Percentiles rank a stretch among this genome's conserved stretches.
Evolutionary conservation across 23 tunicate genomes (phyloP).

Genomic region (Styela clava): DNA sequence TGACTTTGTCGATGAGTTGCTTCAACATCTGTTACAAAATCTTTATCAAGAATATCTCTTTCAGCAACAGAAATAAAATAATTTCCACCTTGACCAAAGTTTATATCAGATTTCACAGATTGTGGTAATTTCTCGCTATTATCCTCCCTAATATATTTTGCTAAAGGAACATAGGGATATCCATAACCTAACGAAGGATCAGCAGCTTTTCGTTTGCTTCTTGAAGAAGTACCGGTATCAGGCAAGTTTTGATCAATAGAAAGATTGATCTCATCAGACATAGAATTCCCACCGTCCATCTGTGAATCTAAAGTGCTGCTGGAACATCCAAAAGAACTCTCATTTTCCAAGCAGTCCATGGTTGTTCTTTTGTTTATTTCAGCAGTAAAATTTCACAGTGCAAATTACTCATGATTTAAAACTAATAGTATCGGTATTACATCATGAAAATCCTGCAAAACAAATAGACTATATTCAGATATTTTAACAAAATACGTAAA

Average conservation of each 20-base stretch:
- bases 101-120: neutral
- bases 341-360: neutral
- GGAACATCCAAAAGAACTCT: neutral
- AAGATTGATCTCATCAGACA: neutral
- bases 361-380: too few species aligned
- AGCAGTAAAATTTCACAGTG: too few species aligned
- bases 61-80: conserved; percentile 7
- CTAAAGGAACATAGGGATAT: neutral
- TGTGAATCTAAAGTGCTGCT: neutral
- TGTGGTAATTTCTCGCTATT: neutral
- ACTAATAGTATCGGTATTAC: too few species aligned
- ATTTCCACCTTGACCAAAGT: neutral
- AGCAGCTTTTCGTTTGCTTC: neutral
- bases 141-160: neutral
- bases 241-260: neutral
- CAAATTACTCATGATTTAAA: too few species aligned
- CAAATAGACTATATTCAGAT: too few species aligned
- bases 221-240: neutral
- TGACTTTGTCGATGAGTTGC: neutral
- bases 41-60: conserved; percentile 16
- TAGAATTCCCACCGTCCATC: neutral
- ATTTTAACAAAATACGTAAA: too few species aligned
- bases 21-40: neutral
- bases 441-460: too few species aligned
- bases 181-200: neutral